phyloP scores from a whole-genome alignment of 2,888 invertebrate species.

The Hybos culiciformis region DNA sequence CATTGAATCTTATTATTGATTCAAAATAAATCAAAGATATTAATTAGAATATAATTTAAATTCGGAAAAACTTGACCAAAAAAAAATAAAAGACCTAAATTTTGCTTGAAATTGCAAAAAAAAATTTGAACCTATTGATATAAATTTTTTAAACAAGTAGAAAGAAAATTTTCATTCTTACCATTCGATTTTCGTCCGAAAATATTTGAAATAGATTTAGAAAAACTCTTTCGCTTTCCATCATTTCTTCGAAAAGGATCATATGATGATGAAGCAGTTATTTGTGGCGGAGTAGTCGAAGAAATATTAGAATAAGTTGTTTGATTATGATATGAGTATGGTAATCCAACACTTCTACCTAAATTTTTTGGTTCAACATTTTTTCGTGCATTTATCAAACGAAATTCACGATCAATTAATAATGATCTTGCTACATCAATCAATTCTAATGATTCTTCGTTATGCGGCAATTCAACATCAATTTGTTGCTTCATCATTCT shows the following conservation, averaged over 20 bases:
- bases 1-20: too few species aligned
- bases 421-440: conserved; percentile 67
- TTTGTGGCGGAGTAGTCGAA: conserved; percentile 30
- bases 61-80: too few species aligned
- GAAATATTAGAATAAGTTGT: conserved; percentile 30
- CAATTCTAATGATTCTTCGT: conserved; percentile 43
- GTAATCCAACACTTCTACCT: conserved; percentile 19
- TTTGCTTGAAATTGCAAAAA: too few species aligned
- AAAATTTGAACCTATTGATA: too few species aligned
- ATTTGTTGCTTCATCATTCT: conserved; percentile 72
- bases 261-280: conserved; percentile 32
- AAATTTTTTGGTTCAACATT: conserved; percentile 34
- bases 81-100: too few species aligned
- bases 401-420: conserved; percentile 65
- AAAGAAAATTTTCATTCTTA: conserved; percentile 4
- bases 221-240: conserved; percentile 60
- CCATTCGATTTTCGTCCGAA: conserved; percentile 47
- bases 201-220: conserved; percentile 60
- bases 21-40: too few species aligned
- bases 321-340: conserved; percentile 19
- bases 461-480: conserved; percentile 54
- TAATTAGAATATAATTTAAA: too few species aligned
- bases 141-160: background rate
- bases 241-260: conserved; percentile 50
- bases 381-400: conserved; percentile 54